Conservation (phyloP, 2,797 vertebrate species). For the Champsocephalus gunnari region DNA sequence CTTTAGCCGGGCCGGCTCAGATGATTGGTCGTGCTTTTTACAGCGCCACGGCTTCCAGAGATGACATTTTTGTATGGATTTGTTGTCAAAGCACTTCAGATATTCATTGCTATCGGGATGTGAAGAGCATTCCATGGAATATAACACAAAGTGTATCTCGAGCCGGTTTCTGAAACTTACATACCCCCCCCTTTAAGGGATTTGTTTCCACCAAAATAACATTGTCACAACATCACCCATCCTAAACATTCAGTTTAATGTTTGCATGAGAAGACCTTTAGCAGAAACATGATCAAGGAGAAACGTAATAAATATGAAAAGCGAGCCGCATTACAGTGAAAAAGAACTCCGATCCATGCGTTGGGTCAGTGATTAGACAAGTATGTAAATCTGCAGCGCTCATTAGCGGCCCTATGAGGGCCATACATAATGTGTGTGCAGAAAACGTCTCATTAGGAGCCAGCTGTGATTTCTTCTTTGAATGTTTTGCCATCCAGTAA, state of each 20-base stretch:
- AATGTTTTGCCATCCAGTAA: conserved; percentile 12
- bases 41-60: no score
- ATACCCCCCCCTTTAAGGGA: not conserved
- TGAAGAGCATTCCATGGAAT: no score
- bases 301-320: conserved; percentile 25
- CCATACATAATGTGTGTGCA: conserved; percentile 39
- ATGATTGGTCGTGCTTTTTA: no score
- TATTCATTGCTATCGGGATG: no score
- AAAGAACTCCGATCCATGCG: conserved; percentile 2
- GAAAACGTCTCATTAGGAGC: conserved; percentile 59
- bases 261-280: conserved; percentile 6
- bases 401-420: conserved; percentile 50
- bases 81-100: no score
- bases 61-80: no score
- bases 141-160: no score
- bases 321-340: conserved; percentile 17
- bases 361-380: conserved; percentile 33
- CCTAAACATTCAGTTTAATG: not conserved
- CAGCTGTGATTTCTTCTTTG: not conserved
- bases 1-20: no score
- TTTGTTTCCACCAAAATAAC: not conserved
- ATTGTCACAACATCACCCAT: not conserved
- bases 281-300: conserved; percentile 10
- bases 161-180: no score
- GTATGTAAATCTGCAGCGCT: conserved; percentile 45